A percentile compares a stretch with the other conserved stretches of the same genome.
phyloP scores from a whole-genome alignment of 2,888 invertebrate genomes.

The Drosophila tanythrix region DNA sequence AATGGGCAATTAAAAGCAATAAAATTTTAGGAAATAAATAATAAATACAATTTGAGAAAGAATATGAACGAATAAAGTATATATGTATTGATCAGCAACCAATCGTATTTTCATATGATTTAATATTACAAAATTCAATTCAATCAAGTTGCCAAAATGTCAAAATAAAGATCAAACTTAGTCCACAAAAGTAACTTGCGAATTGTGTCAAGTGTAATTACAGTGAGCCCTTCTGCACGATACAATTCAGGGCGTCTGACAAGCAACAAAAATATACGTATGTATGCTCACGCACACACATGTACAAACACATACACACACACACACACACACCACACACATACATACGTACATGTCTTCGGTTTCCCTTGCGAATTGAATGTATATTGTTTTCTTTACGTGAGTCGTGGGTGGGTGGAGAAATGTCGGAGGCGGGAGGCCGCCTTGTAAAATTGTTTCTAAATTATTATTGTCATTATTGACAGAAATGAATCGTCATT shows the following conservation, averaged over 20 bases:
- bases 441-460: slow-evolving; percentile 70
- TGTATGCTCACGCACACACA: neutral
- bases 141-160: slow-evolving; percentile 11
- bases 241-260: slow-evolving; percentile 32
- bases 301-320: neutral
- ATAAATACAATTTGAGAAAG: no score
- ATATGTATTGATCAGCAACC: neutral
- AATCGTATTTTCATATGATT: neutral
- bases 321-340: neutral
- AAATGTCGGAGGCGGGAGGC: slow-evolving; percentile 1
- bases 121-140: neutral
- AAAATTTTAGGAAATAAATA: neutral
- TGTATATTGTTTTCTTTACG: slow-evolving; percentile 60
- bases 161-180: slow-evolving; percentile 2
- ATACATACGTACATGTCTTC: slow-evolving; percentile 10
- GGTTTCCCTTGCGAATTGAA: slow-evolving; percentile 37
- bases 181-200: slow-evolving; percentile 28
- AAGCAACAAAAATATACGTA: slow-evolving; percentile 28
- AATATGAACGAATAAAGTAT: no score
- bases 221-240: slow-evolving; percentile 13
- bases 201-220: slow-evolving; percentile 62
- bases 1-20: neutral
- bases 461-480: slow-evolving; percentile 81
- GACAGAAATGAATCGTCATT: slow-evolving; percentile 78
- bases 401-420: slow-evolving; percentile 1